Evolutionary conservation across 2,888 invertebrate genomes (phyloP).

Genomic region (Choreutis nemorana): DNA sequence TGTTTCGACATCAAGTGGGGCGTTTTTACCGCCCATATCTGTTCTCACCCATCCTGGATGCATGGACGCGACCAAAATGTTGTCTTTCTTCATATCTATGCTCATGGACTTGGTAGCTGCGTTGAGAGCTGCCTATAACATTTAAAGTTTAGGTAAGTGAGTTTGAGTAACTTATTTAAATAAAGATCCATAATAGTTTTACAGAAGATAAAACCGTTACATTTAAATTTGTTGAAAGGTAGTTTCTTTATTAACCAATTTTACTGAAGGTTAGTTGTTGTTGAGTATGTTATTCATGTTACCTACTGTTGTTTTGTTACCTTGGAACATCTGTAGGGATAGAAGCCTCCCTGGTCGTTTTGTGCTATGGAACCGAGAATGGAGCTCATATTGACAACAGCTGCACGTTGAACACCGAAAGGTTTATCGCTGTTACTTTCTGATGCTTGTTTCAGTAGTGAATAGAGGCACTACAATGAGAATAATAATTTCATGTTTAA

Average conservation of each 20-base stretch:
- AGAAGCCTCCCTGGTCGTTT: constrained; percentile 80
- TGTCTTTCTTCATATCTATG: constrained; percentile 76
- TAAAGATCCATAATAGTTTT: no score
- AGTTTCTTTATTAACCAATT: no score
- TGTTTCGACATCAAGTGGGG: constrained; percentile 74
- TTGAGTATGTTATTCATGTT: no score
- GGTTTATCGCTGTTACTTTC: constrained; percentile 53
- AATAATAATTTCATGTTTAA: no score
- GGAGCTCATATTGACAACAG: constrained; percentile 86
- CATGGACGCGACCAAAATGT: constrained; percentile 76
- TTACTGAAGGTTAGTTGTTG: no score
- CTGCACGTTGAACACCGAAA: constrained; percentile 70
- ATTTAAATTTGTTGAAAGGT: no score
- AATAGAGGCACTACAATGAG: constrained; percentile 70
- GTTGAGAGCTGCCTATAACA: constrained; percentile 80
- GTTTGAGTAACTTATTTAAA: not conserved
- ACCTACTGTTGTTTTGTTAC: no score
- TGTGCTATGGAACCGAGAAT: constrained; percentile 79
- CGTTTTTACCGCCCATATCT: constrained; percentile 85
- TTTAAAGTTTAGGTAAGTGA: constrained; percentile 4
- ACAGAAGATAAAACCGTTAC: no score
- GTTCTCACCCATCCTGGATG: constrained; percentile 96
- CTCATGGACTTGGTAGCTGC: constrained; percentile 87
- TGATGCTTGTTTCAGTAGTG: constrained; percentile 76
- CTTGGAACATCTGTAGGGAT: constrained; percentile 89